Evolutionary conservation across 2,113 vertebrate genomes (phyloP).

Genomic region (Rhea americana): DNA sequence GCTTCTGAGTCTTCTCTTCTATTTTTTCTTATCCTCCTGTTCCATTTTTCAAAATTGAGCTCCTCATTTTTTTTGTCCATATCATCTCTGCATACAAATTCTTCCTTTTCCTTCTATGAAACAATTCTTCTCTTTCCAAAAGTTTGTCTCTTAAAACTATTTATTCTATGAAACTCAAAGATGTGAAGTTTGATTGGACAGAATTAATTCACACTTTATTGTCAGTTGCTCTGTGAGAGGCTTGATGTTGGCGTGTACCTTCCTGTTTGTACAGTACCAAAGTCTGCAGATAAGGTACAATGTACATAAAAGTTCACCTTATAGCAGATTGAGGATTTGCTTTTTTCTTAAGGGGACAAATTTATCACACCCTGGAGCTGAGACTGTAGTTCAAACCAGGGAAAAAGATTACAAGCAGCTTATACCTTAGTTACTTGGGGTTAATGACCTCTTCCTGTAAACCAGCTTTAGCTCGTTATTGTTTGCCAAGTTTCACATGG

Average conservation of each 20-base stretch:
- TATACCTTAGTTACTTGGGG: constrained; percentile 11
- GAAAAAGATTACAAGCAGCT: constrained; percentile 29
- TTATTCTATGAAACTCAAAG: not conserved
- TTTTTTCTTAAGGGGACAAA: constrained; percentile 23
- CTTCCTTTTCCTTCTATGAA: not conserved
- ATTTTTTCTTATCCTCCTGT: not conserved
- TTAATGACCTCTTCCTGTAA: constrained; percentile 42
- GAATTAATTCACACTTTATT: not conserved
- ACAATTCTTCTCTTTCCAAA: not conserved
- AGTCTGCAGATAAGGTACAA: not conserved
- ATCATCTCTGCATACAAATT: not conserved
- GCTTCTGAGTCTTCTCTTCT: not conserved
- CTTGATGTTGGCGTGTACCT: not conserved
- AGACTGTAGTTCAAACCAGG: constrained; percentile 40
- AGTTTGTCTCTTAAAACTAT: not conserved
- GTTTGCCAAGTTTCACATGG: constrained; percentile 1
- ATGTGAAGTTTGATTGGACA: not conserved
- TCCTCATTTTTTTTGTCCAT: not conserved
- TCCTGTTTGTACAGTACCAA: not conserved
- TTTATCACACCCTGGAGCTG: not conserved
- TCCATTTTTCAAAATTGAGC: not conserved
- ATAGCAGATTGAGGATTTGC: not conserved
- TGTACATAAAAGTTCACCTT: not conserved
- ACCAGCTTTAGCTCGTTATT: constrained; percentile 36
- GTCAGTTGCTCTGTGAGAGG: not conserved